Evolutionary conservation across 2,113 vertebrate genomes (phyloP).

Genomic region (Suncus etruscus): DNA sequence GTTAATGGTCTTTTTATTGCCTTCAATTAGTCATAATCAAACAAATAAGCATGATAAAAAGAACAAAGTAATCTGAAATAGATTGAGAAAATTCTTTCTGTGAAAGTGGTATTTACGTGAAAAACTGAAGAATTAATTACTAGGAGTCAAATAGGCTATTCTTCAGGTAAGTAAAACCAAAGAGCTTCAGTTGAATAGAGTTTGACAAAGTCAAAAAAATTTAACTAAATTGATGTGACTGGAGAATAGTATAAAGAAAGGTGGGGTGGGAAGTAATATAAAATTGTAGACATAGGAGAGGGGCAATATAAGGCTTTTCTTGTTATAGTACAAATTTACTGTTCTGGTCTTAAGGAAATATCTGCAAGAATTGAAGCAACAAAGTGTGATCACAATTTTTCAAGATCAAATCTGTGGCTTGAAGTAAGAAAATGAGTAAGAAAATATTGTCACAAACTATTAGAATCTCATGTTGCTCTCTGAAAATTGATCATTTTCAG

Average conservation of each 20-base stretch:
- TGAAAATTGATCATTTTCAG: too few relatives aligned
- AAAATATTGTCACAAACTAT: neutral
- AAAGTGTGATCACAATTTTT: conserved; percentile 25
- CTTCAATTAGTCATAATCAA: neutral
- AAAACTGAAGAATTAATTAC: conserved; percentile 66
- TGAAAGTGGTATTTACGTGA: conserved; percentile 50
- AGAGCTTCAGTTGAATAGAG: conserved; percentile 55
- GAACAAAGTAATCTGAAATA: conserved; percentile 28
- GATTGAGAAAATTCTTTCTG: conserved; percentile 45
- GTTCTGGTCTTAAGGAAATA: neutral
- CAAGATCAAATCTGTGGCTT: neutral
- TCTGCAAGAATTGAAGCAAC: neutral
- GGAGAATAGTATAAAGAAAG: neutral
- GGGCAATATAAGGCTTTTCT: neutral
- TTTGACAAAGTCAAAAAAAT: conserved; percentile 56
- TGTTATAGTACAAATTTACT: neutral
- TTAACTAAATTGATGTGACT: conserved; percentile 46
- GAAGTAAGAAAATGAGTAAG: neutral
- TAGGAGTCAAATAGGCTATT: conserved; percentile 53
- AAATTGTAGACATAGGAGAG: neutral
- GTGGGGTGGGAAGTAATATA: neutral
- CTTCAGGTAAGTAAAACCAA: conserved; percentile 76
- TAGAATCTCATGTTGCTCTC: neutral
- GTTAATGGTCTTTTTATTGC: neutral
- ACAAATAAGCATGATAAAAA: conserved; percentile 14